Evolutionary conservation across 2,888 invertebrate genomes (phyloP), one percentile per base, ranked within the genome.

Genomic region (Venusia cambrica): DNA sequence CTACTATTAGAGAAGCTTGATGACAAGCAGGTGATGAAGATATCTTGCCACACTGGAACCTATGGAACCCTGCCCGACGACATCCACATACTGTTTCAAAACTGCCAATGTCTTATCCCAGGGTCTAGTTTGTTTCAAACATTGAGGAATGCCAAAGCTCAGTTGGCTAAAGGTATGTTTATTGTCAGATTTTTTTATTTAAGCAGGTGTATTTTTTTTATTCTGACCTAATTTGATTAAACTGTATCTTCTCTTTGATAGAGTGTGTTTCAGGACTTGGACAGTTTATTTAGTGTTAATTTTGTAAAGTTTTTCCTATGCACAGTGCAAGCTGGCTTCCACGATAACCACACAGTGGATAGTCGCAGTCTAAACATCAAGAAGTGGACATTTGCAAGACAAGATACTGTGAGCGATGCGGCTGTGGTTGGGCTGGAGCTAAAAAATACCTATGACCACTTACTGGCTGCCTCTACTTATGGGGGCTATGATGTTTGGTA

Each of bases 311-410:
- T 40, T 66, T 67, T 16, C 8, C 5, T n/a, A 9, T 29, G 31
- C 71, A 17, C 62, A 93, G 93, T 92, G 19, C 90, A 92, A 71
- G 94, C 93, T 16, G 93, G 92, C 60, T 89, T 92, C 38, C 88
- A 88, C 42, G 90, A 90, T 42, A 79, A 81, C 11, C 74, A 75
- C 34, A 54, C 74, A 26, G 72, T 89, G 1, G 89, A 89, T 45
- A 89, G 90, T 14, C 90, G 90, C 33, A 92, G 89, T 38, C 78
- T 97, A 30, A 89, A 89, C 5, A 93, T 93, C 57, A 93, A 94
- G 62, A 98, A 97, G 78, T 97, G 96, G 93, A 91, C 91, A n/a
- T 94, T 97, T 62, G 89, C 90, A 41, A 93, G 93, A 45, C 93
- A 94, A 57, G 92, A 92, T 28, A 79, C 89, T 24, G 89, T 94